Evolutionary conservation across 2,888 invertebrate genomes (phyloP), one percentile per base, ranked within the genome.

Genomic region (Parapristionchus giblindavisi): DNA sequence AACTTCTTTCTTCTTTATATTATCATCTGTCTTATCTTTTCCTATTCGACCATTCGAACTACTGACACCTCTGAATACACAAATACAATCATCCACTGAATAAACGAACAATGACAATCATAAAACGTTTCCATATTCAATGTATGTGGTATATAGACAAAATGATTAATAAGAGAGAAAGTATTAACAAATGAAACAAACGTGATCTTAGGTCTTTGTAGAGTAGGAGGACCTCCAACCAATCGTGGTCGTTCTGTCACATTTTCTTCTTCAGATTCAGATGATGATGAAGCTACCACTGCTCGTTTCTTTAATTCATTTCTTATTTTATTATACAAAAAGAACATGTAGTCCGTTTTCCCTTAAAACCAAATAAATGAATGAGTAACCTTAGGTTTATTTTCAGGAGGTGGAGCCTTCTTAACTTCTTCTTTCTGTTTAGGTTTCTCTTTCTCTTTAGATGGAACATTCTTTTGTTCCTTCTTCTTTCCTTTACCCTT

Each of bases 401-500:
- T 24, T 21, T 71, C 70, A 4, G 14, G n/a, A n/a, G n/a, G n/a
- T n/a, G n/a, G 27, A 17, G 24, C 32, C 54, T 56, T 71, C 56
- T 56, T 56, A n/a, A 21, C 56, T 6, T 71, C 70, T 11, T 71
- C 54, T 1, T 21, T 40, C 43, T n/a, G n/a, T n/a, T n/a, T n/a
- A n/a, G n/a, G n/a, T n/a, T 52, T 63, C 48, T 71, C 61, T 24
- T 5, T 43, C n/a, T 51, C 32, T 14, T 29, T 36, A 27, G 71
- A 34, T n/a, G 14, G 24, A 27, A 56, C 58, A 29, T 32, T 27
- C 38, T 54, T 63, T n/a, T 60, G 43, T 29, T 38, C 29, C 27
- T 52, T 38, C 63, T 40, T 61, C 66, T 54, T 75, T 58, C 11
- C 34, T 56, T 8, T 71, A 68, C 76, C 71, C 70, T 60, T 58